phyloP scores from a whole-genome alignment of 2,113 vertebrate species.

The Solea solea region DNA sequence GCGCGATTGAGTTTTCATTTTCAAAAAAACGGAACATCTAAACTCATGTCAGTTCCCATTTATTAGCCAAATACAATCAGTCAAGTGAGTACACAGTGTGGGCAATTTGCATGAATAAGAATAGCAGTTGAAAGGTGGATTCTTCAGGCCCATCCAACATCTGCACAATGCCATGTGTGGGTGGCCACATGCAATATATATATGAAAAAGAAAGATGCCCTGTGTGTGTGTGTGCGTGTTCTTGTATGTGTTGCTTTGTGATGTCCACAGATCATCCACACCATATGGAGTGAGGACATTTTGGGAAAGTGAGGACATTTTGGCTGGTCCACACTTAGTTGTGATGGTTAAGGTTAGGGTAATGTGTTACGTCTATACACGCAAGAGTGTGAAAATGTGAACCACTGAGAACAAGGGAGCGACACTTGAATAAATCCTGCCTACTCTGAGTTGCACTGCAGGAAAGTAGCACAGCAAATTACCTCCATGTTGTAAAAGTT shows the following conservation, averaged over 20 bases:
- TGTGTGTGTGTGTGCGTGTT: conserved; percentile 9
- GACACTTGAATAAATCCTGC: conserved; percentile 32
- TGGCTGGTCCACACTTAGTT: too few relatives aligned
- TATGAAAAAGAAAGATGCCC: conserved; percentile 31
- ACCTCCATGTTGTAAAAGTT: conserved; percentile 35
- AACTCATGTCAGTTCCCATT: conserved; percentile 58
- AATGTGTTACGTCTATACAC: conserved; percentile 1
- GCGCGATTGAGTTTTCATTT: conserved; percentile 39
- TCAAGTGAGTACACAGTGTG: conserved; percentile 61
- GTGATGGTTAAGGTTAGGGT: too few relatives aligned
- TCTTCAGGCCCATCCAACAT: conserved; percentile 66
- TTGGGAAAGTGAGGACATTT: too few relatives aligned
- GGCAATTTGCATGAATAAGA: conserved; percentile 71
- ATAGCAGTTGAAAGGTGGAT: conserved; percentile 69
- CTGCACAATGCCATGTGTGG: conserved; percentile 51
- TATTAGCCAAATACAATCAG: conserved; percentile 64
- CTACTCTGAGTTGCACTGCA: conserved; percentile 32
- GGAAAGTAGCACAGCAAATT: conserved; percentile 31
- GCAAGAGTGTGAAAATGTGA: conserved; percentile 19
- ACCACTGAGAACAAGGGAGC: conserved; percentile 23
- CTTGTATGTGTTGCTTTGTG: too few relatives aligned
- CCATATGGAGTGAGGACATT: too few relatives aligned
- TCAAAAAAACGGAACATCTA: conserved; percentile 30
- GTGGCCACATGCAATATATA: conserved; percentile 34
- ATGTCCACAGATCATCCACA: too few relatives aligned